Evolutionary conservation across 2,797 vertebrate species (phyloP), one percentile per base, ranked within the genome.

Genomic region (Gadopsis bispinosus): DNA sequence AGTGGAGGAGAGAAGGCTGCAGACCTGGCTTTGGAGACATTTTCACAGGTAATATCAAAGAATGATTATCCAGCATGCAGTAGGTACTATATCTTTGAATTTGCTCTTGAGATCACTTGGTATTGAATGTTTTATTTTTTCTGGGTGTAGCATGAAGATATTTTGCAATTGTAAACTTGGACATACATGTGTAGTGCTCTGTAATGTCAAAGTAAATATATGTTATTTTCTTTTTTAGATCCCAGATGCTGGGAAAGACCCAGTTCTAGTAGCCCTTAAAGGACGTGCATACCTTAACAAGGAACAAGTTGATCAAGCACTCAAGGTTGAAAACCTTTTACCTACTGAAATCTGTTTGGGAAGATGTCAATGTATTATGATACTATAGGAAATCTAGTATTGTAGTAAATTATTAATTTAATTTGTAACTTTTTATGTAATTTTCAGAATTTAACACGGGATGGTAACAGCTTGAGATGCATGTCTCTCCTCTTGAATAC

Each of bases 271-370:
- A 72, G 91, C 94, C 58, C 77, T 97, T 14, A 97, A 95, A 93
- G 96, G 97, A 77, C 93, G 86, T 71, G 96, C 96, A 45, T 95
- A 92, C 79, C 84, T 99, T 48, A 97, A 95, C 79, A 97, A 95
- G 91, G 95, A 95, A 56, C 93, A 95, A 59, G 45, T 92, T 59
- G 94, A 96, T 75, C 84, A 97, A 88, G 95, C 96, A 76, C 93
- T 94, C 62, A 94, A 97, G 97, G 98, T 99, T 83, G 45, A 87
- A 92, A 31, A 74, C 0, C 0, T 33, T 74, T 72, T 10, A 61
- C 7, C 4, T 45, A 26, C 13, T 69, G 16, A 60, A 22, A 55
- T 64, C 4, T 69, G 3, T 62, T 20, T 65, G 43, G 58, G 0
- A 54, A 66, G 8, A 26, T 41, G 10, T 54, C 29, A n/a, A 35